A percentile compares a stretch with the other conserved stretches of the same genome.
Evolutionary conservation across 2,113 vertebrate genomes (phyloP).

Genomic region (Eulemur rufifrons): DNA sequence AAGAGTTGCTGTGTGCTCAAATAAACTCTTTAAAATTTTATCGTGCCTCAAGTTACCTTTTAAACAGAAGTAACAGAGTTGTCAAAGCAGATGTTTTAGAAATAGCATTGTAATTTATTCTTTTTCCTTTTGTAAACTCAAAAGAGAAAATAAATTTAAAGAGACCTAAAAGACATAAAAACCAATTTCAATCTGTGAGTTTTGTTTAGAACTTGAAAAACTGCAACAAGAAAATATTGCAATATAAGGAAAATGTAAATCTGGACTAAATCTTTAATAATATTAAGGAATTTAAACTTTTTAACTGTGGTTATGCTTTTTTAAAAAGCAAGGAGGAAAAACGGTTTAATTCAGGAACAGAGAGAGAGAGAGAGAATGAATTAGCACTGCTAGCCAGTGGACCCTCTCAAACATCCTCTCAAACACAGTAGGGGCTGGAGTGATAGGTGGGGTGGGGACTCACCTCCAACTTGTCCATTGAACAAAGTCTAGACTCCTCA

Average conservation of each 20-base stretch:
- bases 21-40: neutral
- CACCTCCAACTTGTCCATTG: neutral
- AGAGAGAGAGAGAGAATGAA: neutral
- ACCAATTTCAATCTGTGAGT: neutral
- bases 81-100: constrained; percentile 29
- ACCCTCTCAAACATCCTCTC: neutral
- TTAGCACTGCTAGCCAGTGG: neutral
- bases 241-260: neutral
- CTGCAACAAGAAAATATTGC: neutral
- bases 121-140: constrained; percentile 2
- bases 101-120: neutral
- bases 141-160: neutral
- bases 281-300: neutral
- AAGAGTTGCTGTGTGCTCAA: neutral
- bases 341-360: neutral
- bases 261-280: neutral
- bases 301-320: neutral
- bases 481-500: neutral
- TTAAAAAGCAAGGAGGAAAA: neutral
- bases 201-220: neutral
- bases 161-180: neutral
- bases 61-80: neutral
- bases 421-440: neutral
- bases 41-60: neutral
- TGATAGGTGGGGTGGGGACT: neutral